Evolutionary conservation across 1,140 invertebrate species (phyloP).

Genomic region (Zelostemma sp.): DNA sequence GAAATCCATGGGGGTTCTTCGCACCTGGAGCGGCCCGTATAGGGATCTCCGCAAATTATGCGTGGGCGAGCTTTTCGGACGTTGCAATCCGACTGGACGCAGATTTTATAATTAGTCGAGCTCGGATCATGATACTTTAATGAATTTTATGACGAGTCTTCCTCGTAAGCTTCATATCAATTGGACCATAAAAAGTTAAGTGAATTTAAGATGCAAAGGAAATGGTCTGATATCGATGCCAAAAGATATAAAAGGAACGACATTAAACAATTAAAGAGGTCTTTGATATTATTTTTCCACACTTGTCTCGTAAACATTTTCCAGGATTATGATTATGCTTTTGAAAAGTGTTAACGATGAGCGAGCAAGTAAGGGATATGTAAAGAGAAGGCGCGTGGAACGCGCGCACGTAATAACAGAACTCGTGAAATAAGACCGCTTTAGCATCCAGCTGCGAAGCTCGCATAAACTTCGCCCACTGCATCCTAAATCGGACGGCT

Average conservation of each 20-base stretch:
- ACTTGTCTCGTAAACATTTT: conserved; percentile 2
- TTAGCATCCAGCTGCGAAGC: conserved; percentile 54
- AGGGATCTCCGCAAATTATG: conserved; percentile 16
- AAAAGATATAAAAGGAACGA: no score
- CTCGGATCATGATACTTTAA: not conserved
- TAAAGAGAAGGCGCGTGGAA: conserved; percentile 8
- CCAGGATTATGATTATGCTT: not conserved
- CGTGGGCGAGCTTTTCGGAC: conserved; percentile 57
- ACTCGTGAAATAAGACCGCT: conserved; percentile 52
- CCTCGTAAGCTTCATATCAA: not conserved
- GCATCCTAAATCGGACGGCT: conserved; percentile 55
- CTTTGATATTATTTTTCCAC: conserved; percentile 21
- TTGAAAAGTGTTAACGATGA: not conserved
- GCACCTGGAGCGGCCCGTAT: conserved; percentile 26
- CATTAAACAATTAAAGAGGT: no score
- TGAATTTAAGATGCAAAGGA: no score
- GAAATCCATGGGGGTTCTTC: conserved; percentile 55
- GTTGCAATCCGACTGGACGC: conserved; percentile 56
- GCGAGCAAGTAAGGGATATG: not conserved
- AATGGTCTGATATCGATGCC: no score
- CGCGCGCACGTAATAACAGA: conserved; percentile 51
- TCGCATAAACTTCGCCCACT: conserved; percentile 57
- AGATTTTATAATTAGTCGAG: conserved; percentile 60
- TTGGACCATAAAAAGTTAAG: no score
- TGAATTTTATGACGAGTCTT: not conserved